Conservation (phyloP, 2,888 invertebrate genomes). For the Drosophila melanosoma region DNA sequence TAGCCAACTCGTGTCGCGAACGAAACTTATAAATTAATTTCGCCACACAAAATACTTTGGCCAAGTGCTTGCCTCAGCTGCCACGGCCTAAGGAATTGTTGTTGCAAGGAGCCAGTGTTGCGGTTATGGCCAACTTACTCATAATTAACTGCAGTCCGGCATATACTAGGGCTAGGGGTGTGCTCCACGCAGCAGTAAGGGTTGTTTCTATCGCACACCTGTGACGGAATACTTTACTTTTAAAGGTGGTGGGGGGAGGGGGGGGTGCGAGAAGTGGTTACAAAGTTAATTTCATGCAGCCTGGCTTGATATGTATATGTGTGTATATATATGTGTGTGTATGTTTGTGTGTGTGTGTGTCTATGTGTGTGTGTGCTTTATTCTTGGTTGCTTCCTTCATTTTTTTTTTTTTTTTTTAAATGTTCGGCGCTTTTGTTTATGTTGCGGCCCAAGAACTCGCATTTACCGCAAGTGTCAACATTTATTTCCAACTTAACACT, state of each 20-base stretch:
- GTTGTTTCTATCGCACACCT: slow-evolving; percentile 47
- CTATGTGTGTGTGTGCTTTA: slow-evolving; percentile 14
- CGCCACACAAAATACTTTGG: too few relatives aligned
- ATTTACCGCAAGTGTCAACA: slow-evolving; percentile 80
- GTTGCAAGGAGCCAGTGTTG: too few relatives aligned
- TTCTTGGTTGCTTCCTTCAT: slow-evolving; percentile 2
- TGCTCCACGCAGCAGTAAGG: neutral
- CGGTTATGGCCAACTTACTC: too few relatives aligned
- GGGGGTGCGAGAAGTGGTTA: neutral
- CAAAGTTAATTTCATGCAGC: slow-evolving; percentile 71
- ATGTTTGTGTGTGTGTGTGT: neutral
- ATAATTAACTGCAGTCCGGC: too few relatives aligned
- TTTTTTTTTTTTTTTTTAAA: slow-evolving; percentile 44
- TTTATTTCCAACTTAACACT: slow-evolving; percentile 81
- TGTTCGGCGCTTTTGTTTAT: slow-evolving; percentile 75
- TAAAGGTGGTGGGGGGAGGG: neutral
- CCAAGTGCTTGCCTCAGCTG: too few relatives aligned
- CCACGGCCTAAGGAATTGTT: too few relatives aligned
- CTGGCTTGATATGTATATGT: slow-evolving; percentile 18
- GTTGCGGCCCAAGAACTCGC: slow-evolving; percentile 66
- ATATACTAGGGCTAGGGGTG: too few relatives aligned
- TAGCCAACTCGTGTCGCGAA: too few relatives aligned
- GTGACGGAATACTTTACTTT: slow-evolving; percentile 58
- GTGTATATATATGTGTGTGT: too few relatives aligned
- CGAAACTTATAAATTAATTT: too few relatives aligned